Conservation (phyloP, 2,888 invertebrate genomes). For the Anoncus sp. region DNA sequence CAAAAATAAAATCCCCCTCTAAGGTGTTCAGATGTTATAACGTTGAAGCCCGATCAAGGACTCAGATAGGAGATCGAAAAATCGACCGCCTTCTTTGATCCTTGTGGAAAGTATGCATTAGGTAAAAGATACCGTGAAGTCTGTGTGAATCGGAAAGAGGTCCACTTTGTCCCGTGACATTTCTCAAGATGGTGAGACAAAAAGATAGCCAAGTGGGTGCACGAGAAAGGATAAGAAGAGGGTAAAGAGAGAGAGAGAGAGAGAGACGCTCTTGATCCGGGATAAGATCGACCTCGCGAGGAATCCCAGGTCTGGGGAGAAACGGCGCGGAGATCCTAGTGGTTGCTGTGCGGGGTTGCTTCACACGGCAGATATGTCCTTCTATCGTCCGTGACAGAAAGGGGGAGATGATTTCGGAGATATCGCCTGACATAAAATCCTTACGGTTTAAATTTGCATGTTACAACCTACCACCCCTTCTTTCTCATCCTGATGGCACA, state of each 20-base stretch:
- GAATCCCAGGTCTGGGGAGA: conserved; percentile 69
- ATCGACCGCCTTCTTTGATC: conserved; percentile 4
- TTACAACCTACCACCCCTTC: conserved; percentile 77
- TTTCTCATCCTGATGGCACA: conserved; percentile 62
- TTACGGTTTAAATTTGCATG: conserved; percentile 83
- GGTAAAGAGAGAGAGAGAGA: conserved; percentile 44
- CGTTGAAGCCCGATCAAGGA: conserved; percentile 16
- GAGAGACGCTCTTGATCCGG: conserved; percentile 74
- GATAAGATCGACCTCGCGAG: conserved; percentile 77
- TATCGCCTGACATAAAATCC: conserved; percentile 82
- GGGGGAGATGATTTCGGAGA: conserved; percentile 81
- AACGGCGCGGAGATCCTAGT: conserved; percentile 26
- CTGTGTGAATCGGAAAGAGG: conserved; percentile 28
- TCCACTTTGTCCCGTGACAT: conserved; percentile 54
- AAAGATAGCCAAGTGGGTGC: conserved; percentile 43
- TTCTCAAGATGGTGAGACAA: conserved; percentile 42
- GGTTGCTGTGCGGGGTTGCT: conserved; percentile 53
- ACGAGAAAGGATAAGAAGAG: conserved; percentile 56
- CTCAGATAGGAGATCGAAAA: conserved; percentile 19
- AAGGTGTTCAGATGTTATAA: too few relatives aligned
- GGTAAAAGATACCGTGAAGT: conserved; percentile 15
- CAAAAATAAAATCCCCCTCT: too few relatives aligned
- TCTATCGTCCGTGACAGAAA: conserved; percentile 65
- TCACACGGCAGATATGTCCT: conserved; percentile 53
- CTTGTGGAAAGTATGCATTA: conserved; percentile 19